Conservation (phyloP, 1,140 invertebrate species). For the Solen grandis region DNA sequence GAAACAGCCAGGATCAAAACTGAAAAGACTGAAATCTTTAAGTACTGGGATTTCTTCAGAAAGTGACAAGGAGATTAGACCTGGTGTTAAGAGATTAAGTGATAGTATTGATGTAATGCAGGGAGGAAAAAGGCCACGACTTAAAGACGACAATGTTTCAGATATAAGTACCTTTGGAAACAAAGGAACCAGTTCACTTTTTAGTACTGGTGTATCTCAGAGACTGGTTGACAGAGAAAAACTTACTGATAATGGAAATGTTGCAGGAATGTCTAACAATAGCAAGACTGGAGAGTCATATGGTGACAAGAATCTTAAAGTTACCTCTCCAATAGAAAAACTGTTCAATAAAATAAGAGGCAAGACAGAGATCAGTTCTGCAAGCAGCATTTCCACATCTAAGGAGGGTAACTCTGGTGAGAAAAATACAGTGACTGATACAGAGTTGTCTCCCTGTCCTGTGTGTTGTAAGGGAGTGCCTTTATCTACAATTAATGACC, state of each 20-base stretch:
- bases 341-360: conserved; percentile 20
- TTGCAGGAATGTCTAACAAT: background rate
- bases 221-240: background rate
- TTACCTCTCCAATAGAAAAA: conserved; percentile 41
- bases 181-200: background rate
- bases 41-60: background rate
- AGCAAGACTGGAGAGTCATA: background rate
- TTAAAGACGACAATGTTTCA: background rate
- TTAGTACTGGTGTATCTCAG: background rate
- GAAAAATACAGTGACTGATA: background rate
- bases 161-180: background rate
- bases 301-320: background rate
- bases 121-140: background rate
- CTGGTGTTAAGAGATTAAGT: background rate
- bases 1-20: background rate
- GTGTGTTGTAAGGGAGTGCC: conserved; percentile 56
- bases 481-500: conserved; percentile 59
- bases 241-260: background rate
- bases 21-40: background rate
- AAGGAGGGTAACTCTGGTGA: conserved; percentile 28
- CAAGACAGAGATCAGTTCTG: conserved; percentile 6
- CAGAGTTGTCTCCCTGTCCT: conserved; percentile 55
- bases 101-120: conserved; percentile 1
- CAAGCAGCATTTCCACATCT: conserved; percentile 1
- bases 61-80: background rate